phyloP scores from a whole-genome alignment of 2,113 vertebrate genomes.

The Pao palembangensis region DNA sequence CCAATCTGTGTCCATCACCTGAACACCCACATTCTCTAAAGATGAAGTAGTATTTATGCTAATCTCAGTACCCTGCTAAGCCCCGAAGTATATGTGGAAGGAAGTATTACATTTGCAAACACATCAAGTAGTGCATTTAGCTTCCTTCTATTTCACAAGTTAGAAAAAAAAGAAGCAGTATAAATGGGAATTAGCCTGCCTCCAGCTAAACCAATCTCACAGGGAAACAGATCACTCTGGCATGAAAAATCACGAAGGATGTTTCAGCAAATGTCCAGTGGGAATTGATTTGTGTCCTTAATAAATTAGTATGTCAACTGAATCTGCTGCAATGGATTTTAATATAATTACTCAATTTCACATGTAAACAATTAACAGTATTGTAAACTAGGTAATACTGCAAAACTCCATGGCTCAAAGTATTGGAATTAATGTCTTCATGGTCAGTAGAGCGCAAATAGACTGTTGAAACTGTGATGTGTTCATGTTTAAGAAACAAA shows the following conservation, averaged over 20 bases:
- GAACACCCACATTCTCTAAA: conserved; percentile 62
- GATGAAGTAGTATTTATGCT: conserved; percentile 65
- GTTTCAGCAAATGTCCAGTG: conserved; percentile 41
- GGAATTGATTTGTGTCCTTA: conserved; percentile 44
- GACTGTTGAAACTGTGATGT: conserved; percentile 9
- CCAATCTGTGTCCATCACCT: conserved; percentile 59
- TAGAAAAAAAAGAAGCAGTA: conserved; percentile 43
- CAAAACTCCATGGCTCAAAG: neutral
- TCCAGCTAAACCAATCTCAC: conserved; percentile 42
- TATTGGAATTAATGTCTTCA: neutral
- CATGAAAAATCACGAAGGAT: conserved; percentile 63
- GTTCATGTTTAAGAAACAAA: conserved; percentile 31
- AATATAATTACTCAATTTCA: no score
- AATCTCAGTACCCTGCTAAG: conserved; percentile 48
- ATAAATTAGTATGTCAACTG: conserved; percentile 38
- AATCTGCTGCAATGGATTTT: neutral
- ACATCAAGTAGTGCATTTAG: conserved; percentile 71
- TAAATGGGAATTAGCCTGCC: conserved; percentile 52
- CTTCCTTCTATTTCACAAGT: conserved; percentile 71
- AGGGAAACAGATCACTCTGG: conserved; percentile 29
- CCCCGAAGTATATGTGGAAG: conserved; percentile 56
- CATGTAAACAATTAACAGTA: no score
- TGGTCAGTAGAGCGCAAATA: conserved; percentile 32
- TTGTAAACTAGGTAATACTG: conserved; percentile 3
- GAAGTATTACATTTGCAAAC: conserved; percentile 73